Evolutionary conservation across 2,888 invertebrate genomes (phyloP).

Genomic region (Leucophenga montana): DNA sequence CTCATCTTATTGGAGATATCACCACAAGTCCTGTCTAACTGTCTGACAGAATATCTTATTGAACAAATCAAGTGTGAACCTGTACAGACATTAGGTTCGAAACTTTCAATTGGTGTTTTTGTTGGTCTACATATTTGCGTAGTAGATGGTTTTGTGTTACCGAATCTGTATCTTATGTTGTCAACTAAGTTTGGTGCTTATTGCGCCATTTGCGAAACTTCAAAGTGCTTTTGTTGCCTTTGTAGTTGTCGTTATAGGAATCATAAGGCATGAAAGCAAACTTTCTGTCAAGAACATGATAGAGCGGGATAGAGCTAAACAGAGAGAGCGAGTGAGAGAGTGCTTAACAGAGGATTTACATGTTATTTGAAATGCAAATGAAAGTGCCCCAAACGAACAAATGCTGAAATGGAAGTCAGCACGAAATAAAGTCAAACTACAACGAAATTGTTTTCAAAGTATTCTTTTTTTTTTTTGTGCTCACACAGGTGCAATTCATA

Average conservation of each 20-base stretch:
- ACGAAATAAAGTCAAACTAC: constrained; percentile 10
- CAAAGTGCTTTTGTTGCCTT: constrained; percentile 2
- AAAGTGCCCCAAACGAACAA: constrained; percentile 9
- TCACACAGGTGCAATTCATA: constrained; percentile 12
- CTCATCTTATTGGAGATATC: too few relatives aligned
- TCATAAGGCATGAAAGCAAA: constrained; percentile 19
- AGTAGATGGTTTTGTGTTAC: too few relatives aligned
- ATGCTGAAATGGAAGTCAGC: background rate
- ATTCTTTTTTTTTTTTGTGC: background rate
- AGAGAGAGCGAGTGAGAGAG: background rate
- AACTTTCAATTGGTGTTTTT: background rate
- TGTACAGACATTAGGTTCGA: background rate
- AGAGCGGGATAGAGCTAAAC: background rate
- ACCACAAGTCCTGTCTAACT: background rate
- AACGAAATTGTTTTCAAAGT: constrained; percentile 24
- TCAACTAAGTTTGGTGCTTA: constrained; percentile 8
- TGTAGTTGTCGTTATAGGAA: background rate
- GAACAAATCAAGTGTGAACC: constrained; percentile 25
- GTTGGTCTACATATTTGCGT: background rate
- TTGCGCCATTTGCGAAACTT: constrained; percentile 2
- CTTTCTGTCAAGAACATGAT: background rate
- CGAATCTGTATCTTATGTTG: constrained; percentile 7
- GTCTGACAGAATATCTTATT: constrained; percentile 13
- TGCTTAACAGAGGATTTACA: constrained; percentile 23
- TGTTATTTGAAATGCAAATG: constrained; percentile 29